Evolutionary conservation across 2,113 vertebrate species (phyloP).

Genomic region (Notarius quadriscutis): DNA sequence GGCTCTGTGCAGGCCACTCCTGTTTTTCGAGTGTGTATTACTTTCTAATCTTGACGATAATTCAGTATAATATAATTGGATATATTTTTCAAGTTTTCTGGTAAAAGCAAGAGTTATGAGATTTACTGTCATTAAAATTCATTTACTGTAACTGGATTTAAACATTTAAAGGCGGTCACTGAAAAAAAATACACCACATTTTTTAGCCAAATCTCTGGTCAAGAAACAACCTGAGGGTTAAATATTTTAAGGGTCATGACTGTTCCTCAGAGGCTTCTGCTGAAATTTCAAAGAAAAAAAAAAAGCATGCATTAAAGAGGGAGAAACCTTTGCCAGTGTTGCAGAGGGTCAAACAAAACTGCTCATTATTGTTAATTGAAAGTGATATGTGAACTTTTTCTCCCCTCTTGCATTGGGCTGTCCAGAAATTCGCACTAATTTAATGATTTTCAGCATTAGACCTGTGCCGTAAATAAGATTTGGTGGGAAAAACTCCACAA

Average conservation of each 20-base stretch:
- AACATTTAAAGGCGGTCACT: background rate
- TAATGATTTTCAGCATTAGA: background rate
- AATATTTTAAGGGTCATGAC: background rate
- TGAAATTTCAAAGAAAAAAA: background rate
- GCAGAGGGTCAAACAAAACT: background rate
- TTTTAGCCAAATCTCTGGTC: background rate
- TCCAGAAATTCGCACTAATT: background rate
- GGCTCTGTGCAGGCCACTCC: background rate
- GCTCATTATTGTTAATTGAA: conserved; percentile 49
- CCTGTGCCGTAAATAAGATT: background rate
- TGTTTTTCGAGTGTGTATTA: background rate
- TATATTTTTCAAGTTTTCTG: background rate
- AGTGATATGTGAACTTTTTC: conserved; percentile 30
- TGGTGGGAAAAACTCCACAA: background rate
- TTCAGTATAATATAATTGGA: background rate
- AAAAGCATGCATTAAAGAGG: background rate
- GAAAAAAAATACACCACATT: background rate
- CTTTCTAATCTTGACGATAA: background rate
- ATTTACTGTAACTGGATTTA: background rate
- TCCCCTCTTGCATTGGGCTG: background rate
- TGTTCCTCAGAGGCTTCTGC: background rate
- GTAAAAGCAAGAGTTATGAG: background rate
- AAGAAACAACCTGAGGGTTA: background rate
- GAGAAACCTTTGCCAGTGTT: background rate
- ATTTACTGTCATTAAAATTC: background rate